Conservation (phyloP, 2,888 invertebrate species). For the Drymonia ruficornis region DNA sequence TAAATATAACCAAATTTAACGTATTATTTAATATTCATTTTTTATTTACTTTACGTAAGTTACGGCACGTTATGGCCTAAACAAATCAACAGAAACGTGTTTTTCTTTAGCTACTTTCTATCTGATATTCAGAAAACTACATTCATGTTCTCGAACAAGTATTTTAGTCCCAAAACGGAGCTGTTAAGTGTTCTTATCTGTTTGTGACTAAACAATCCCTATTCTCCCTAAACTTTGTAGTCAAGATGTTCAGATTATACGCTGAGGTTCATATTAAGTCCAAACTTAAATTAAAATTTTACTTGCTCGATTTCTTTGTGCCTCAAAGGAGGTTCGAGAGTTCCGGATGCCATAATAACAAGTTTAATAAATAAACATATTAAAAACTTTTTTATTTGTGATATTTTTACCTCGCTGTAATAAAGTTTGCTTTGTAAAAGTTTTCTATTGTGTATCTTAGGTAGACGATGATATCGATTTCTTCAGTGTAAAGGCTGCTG, state of each 20-base stretch:
- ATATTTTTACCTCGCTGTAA: conserved; percentile 39
- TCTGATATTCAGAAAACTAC: not conserved
- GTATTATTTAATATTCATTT: too few relatives aligned
- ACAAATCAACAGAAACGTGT: too few relatives aligned
- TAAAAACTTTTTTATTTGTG: conserved; percentile 41
- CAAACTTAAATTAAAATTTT: conserved; percentile 30
- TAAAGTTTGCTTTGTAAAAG: conserved; percentile 38
- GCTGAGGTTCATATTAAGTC: conserved; percentile 19
- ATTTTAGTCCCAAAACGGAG: conserved; percentile 16
- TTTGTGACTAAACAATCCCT: conserved; percentile 21
- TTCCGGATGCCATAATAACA: conserved; percentile 35
- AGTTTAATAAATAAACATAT: conserved; percentile 50
- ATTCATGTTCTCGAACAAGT: conserved; percentile 6
- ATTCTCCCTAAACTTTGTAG: conserved; percentile 24
- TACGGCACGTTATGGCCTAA: too few relatives aligned
- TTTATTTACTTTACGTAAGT: too few relatives aligned
- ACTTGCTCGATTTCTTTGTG: conserved; percentile 25
- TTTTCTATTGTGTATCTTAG: conserved; percentile 37
- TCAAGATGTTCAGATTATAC: conserved; percentile 23
- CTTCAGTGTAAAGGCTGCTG: conserved; percentile 24
- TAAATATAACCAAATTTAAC: too few relatives aligned
- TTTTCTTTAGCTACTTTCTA: too few relatives aligned
- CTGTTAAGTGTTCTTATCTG: conserved; percentile 19
- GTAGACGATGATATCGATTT: conserved; percentile 38
- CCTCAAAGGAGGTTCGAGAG: conserved; percentile 19